Conservation (phyloP, 2,888 invertebrate species). For the Erpobdella octoculata region DNA sequence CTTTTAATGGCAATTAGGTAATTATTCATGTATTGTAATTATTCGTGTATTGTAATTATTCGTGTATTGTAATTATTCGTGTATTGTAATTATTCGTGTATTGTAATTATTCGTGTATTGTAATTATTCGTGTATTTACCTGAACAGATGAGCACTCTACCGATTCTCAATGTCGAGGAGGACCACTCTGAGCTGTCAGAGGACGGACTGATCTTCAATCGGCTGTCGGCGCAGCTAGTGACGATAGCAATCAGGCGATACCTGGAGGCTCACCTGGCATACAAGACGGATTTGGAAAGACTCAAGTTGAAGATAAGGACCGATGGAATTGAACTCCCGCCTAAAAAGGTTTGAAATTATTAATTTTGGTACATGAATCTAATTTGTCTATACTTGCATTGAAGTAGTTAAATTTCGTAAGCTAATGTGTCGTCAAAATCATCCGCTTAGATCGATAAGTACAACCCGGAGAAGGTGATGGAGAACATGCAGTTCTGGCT, state of each 20-base stretch:
- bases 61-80: too few relatives aligned
- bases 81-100: too few relatives aligned
- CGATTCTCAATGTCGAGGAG: conserved; percentile 67
- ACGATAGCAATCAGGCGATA: conserved; percentile 81
- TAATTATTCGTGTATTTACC: too few relatives aligned
- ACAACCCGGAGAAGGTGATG: conserved; percentile 74
- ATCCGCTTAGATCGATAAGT: too few relatives aligned
- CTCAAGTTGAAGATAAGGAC: conserved; percentile 43
- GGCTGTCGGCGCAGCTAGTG: conserved; percentile 83
- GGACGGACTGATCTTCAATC: conserved; percentile 79
- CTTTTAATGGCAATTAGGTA: too few relatives aligned
- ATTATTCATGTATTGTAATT: too few relatives aligned
- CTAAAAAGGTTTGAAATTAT: too few relatives aligned
- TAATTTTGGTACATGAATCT: too few relatives aligned
- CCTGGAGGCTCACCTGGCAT: conserved; percentile 77
- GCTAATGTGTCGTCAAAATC: too few relatives aligned
- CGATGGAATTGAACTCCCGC: conserved; percentile 56
- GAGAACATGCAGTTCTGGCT: conserved; percentile 76
- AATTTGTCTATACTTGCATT: too few relatives aligned
- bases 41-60: neutral
- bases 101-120: too few relatives aligned
- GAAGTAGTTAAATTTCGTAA: too few relatives aligned
- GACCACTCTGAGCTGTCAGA: conserved; percentile 58
- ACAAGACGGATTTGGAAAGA: conserved; percentile 57
- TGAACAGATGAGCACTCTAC: conserved; percentile 69